Evolutionary conservation across 2,113 vertebrate species (phyloP), one percentile per base, ranked within the genome.

Genomic region (Coturnix japonica): DNA sequence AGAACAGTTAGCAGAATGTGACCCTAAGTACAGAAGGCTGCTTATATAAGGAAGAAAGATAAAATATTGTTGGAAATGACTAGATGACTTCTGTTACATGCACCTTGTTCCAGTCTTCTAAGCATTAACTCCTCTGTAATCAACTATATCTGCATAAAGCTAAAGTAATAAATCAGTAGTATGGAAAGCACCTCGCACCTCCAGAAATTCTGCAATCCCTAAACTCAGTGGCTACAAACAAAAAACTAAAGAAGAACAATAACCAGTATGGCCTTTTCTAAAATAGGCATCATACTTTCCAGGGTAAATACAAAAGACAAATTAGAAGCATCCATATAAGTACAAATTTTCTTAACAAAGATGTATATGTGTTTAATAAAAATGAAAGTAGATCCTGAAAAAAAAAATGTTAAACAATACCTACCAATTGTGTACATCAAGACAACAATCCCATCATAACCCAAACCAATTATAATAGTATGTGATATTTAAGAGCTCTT

Each of bases 401-500:
- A 83, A 93, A 81, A 21, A 33, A 20, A 37, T 37, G 85, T 69
- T 93, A 94, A 92, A 93, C 65, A 96, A 94, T 95, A 96, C 90
- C 95, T 91, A 96, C 79, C 56, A 90, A 81, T 87, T 90, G 57
- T 43, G 60, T 85, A 90, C 90, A 92, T 73, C 85, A 93, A 96
- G 82, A 87, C 78, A 96, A 95, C 49, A 94, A 92, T 70, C 87
- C 33, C 81, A 95, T 59, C 77, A 82, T 46, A 72, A 90, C 92
- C 31, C 66, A 93, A 95, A 92, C 80, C 93, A 97, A 85, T 97
- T 97, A 99, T 51, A 98, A 96, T 81, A 98, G 95, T 91, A 99
- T 99, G 90, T 98, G 98, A 95, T 99, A 99, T 83, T 99, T 99
- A 74, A 99, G 98, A 30, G 98, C 98, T 37, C 99, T 97, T 7